Evolutionary conservation across 2,888 invertebrate genomes (phyloP), one percentile per base, ranked within the genome.

Genomic region (Pyrrhosoma nymphula): DNA sequence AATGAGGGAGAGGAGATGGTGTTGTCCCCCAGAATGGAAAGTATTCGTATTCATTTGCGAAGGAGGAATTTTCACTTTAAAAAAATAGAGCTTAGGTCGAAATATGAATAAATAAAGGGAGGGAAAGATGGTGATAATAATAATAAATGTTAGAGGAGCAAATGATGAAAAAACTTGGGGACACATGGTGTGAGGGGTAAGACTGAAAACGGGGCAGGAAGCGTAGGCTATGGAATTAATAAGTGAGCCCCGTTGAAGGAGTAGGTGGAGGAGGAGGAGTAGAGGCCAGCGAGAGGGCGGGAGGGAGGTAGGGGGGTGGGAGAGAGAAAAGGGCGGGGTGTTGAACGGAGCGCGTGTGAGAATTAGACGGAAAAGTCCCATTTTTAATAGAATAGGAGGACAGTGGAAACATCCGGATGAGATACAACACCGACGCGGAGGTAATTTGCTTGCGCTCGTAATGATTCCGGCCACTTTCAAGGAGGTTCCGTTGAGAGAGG

Each of bases 11-110:
- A 63, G 39, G 69, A 47, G 47, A 63, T 93, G 63, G 63, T 56
- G 93, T 12, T 20, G 60, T 20, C 60, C 60, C 60, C 69, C 69
- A 93, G 93, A 75, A 93, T 93, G 93, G 93, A 47, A 75, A 93
- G 93, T 69, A 93, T 93, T 93, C 55, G 93, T 93, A 93, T 93
- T 93, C 93, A 93, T 93, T 93, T 93, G 75, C 93, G 75, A 93
- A 69, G 93, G 75, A 93, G 93, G 93, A 93, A 93, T 93, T 93
- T 93, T 69, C 93, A 93, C 93, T 93, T 82, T 93, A 93, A 93
- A 93, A 89, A 91, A 93, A 75, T 93, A 75, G 69, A 93, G 63
- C 69, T 69, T 26, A 26, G 60, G 93, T 69, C 69, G 47, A 47
- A 82, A 93, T 69, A 93, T 93, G 93, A 93, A 93, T 93, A 93